Percentiles rank a stretch among this genome's conserved stretches.
Conservation (phyloP, 1,140 invertebrate species). For the Nebria ingens region DNA sequence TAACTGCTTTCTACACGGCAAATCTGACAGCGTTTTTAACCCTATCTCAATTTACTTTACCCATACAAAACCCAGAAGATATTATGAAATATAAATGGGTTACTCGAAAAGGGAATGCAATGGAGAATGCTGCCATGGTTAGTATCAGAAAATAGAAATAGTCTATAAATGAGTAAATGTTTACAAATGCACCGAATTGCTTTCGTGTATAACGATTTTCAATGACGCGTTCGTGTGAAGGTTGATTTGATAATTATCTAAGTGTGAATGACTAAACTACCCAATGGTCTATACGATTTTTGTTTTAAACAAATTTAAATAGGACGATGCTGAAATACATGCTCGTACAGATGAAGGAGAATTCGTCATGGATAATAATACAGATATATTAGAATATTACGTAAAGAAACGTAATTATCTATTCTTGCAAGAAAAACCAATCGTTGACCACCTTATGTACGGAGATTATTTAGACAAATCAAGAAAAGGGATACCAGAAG, state of each 20-base stretch:
- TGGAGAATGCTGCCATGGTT: slow-evolving; percentile 47
- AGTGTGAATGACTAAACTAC: too few relatives aligned
- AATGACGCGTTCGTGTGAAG: too few relatives aligned
- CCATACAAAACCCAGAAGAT: slow-evolving; percentile 57
- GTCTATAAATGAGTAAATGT: too few relatives aligned
- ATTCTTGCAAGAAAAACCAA: slow-evolving; percentile 53
- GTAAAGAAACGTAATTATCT: slow-evolving; percentile 42
- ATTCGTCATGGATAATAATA: slow-evolving; percentile 16
- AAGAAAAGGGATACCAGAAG: slow-evolving; percentile 42
- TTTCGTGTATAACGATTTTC: too few relatives aligned
- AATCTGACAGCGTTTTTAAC: slow-evolving; percentile 84
- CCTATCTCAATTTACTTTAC: slow-evolving; percentile 68
- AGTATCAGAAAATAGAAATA: not conserved
- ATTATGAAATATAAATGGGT: slow-evolving; percentile 61
- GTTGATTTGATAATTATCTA: too few relatives aligned
- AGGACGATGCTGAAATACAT: not conserved
- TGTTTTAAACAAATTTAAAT: too few relatives aligned
- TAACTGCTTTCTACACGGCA: slow-evolving; percentile 86
- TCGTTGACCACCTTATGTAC: slow-evolving; percentile 54
- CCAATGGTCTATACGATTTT: too few relatives aligned
- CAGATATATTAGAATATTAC: slow-evolving; percentile 23
- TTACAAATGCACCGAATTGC: too few relatives aligned
- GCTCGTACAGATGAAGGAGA: slow-evolving; percentile 2
- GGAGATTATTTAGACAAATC: slow-evolving; percentile 54
- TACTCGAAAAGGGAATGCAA: slow-evolving; percentile 48